Evolutionary conservation across 2,113 vertebrate species (phyloP), one percentile per base, ranked within the genome.

Genomic region (Bubalus kerabau): DNA sequence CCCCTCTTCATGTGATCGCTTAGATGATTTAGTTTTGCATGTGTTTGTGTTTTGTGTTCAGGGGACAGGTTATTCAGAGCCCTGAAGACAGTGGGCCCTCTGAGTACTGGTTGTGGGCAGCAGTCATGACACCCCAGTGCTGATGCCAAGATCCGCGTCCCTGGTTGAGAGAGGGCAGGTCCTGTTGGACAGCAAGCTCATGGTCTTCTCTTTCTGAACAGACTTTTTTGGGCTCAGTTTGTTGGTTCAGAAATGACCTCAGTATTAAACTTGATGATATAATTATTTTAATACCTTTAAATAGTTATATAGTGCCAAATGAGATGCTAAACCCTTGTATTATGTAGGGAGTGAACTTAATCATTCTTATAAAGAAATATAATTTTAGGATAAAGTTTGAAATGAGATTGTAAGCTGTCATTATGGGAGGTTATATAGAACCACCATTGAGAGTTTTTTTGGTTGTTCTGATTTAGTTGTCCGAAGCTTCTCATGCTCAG

Each of bases 371-470:
- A 89, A 95, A 96, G 80, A 95, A 92, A 95, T 84, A 46, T 71
- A 62, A 83, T 84, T 96, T 90, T 40, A 87, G 83, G 86, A 90
- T 96, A 74, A 36, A 76, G 76, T 97, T 95, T 60, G 82, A 94
- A 74, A 40, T 64, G 36, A 54, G 82, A 26, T 93, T 87, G 50
- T 3, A 74, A 82, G 56, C 43, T 97, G 0, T 92, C 74, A 21
- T 94, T 94, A 23, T 16, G 23, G 15, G 32, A 64, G 28, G 1
- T 67, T 83, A 21, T 50, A 43, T 50, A 84, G 96, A 90, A 81
- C 13, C 48, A 62, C 46, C 3, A 28, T 54, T 54, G 21, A 57
- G 30, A 43, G 23, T 36, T 83, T 88, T 94, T 71, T 23, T 62
- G 40, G 40, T n/a, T 3, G 2, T 28, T 60, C 24, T 78, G 57